Evolutionary conservation across 2,797 vertebrate species (phyloP), one percentile per base, ranked within the genome.

Genomic region (Eulemur mongoz): DNA sequence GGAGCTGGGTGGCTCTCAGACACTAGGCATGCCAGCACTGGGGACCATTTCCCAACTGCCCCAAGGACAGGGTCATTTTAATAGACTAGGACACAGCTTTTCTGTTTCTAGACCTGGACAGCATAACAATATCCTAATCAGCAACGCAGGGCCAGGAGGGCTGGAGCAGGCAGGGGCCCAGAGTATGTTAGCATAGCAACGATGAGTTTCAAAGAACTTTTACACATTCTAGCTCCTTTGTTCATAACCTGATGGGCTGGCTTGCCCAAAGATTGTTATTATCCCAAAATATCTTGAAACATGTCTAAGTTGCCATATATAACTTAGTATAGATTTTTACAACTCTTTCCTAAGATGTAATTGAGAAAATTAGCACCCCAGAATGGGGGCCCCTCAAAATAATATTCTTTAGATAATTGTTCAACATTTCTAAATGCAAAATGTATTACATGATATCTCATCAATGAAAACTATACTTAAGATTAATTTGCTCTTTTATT

Each of bases 381-480:
- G 35, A n/a, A 80, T 69, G 50, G 12, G 69, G 89, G 25, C 23
- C 10, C 32, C 7, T 61, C 82, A 45, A 69, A 63, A 61, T 63
- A 54, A 88, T 81, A 91, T 50, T 85, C 65, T 20, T 72, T 86
- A 93, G 67, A 85, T 78, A 76, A 30, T 43, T 70, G 25, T 83
- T 72, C 9, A 27, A 72, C 52, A 72, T 63, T 75, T 88, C 45
- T 72, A 89, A 89, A 40, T 79, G 32, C 13, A 94, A 80, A 76
- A 70, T 48, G 13, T 25, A 35, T 83, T 40, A 48, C 52, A 65
- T 69, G 13, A 45, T 80, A 80, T 40, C 75, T 92, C 78, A 73
- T 84, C 63, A 73, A 73, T 80, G 73, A 86, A 81, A 93, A 70
- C 45, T 63, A 86, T 50, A 83, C 38, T 94, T 59, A 48, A 91